Base-by-base conservation (phyloP, 1,140 invertebrate species). In the Nomia melanderi region DNA sequence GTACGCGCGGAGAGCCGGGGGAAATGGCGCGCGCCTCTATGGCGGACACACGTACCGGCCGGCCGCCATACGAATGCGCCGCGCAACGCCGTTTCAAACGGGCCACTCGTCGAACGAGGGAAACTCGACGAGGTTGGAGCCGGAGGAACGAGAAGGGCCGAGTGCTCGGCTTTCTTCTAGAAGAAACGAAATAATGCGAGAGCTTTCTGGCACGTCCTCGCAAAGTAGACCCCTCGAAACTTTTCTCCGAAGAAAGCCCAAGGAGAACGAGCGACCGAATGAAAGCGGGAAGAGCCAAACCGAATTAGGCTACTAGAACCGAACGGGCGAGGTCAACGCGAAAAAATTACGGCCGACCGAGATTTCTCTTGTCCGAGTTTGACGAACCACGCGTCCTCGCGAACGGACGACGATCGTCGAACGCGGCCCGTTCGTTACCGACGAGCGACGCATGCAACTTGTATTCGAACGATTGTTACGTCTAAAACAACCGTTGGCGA, bases 151-250 rank as follows among this genome's bases (percentile, higher is more conserved):
- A 67, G 31, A 47, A 29, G 57, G 41, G 41, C 27, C 17, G 66
- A 76, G 57, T 79, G 60, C 78, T 77, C 29, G 39, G 31, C 59
- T 57, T 53, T 64, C 47, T 85, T 84, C 82, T 65, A 79, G 82
- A 82, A 83, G 84, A 84, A 84, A 75, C 78, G 83, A 86, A 82
- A 82, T 82, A 84, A 85, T 73, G 77, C 74, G 72, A 78, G 63
- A 81, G 85, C 80, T 83, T 78, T 78, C 86, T 73, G 76, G 66
- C 69, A 82, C 79, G 57, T 84, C 69, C 81, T 82, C 72, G 76
- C 79, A 81, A 84, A 85, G 77, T 71, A 67, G 83, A n/a, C 23
- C 47, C 63, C 60, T 72, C 66, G 23, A 44, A 62, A 70, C 59
- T 77, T 64, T 65, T n/a, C 47, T 50, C 60, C 62, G 53, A 63